A percentile compares a stretch with the other conserved stretches of the same genome.
These are phyloP conservation scores for Leucoma salicis DNA, from an alignment of 2,888 invertebrate species.

Conservation along the genomic window DNA sequence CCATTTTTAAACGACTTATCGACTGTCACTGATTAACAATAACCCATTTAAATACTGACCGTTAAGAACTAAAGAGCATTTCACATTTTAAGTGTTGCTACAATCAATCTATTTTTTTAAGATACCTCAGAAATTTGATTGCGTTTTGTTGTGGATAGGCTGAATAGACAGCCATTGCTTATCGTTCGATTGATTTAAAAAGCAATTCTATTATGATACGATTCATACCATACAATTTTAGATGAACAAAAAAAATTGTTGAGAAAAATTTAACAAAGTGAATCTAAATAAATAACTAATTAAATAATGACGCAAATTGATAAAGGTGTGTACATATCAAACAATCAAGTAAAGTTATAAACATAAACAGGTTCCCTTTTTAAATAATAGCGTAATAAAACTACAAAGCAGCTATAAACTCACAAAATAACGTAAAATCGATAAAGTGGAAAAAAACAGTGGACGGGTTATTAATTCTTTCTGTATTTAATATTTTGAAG, in stretches of 20 bases:
- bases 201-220: slow-evolving; percentile 11
- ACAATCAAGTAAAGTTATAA: slow-evolving; percentile 17
- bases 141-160: slow-evolving; percentile 12
- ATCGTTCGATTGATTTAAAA: slow-evolving; percentile 17
- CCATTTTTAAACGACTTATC: slow-evolving; percentile 73
- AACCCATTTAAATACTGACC: slow-evolving; percentile 29
- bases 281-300: background rate
- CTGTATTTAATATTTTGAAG: slow-evolving; percentile 58
- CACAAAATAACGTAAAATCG: slow-evolving; percentile 39
- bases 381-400: slow-evolving; percentile 35
- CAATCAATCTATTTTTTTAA: slow-evolving; percentile 5
- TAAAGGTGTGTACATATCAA: slow-evolving; percentile 13
- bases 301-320: no score
- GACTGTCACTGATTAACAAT: slow-evolving; percentile 50
- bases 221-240: slow-evolving; percentile 1
- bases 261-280: background rate
- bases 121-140: slow-evolving; percentile 9
- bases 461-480: slow-evolving; percentile 71
- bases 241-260: background rate
- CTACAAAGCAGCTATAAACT: slow-evolving; percentile 27
- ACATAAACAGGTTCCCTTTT: slow-evolving; percentile 26
- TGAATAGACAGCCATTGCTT: slow-evolving; percentile 15
- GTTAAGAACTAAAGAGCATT: slow-evolving; percentile 30
- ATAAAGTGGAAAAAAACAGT: slow-evolving; percentile 42
- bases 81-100: slow-evolving; percentile 6